Evolutionary conservation across 2,113 vertebrate species (phyloP).

Genomic region (Apteryx owenii): DNA sequence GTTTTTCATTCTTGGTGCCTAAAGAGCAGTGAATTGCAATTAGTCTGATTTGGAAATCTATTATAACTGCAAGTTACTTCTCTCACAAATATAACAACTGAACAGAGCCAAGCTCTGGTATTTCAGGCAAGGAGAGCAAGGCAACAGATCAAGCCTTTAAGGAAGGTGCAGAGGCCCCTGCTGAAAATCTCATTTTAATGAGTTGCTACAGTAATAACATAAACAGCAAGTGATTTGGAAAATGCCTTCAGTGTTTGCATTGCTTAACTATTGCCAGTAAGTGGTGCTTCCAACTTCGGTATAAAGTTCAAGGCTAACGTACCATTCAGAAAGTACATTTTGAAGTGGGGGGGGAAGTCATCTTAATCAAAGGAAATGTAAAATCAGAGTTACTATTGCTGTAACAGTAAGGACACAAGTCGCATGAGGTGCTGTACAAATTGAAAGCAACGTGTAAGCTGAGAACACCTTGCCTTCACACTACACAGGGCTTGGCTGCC

Average conservation of each 20-base stretch:
- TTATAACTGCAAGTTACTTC: background rate
- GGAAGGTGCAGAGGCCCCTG: background rate
- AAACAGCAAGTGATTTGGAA: background rate
- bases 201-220: conserved; percentile 29
- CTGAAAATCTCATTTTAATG: background rate
- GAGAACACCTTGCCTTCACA: fast-evolving
- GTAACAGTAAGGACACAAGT: background rate
- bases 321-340: background rate
- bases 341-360: background rate
- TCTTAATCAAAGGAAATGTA: background rate
- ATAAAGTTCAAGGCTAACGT: background rate
- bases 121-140: background rate
- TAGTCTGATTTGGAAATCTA: background rate
- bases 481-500: background rate
- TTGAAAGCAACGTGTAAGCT: background rate
- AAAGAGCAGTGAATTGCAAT: background rate
- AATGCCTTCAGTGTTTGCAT: background rate
- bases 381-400: background rate
- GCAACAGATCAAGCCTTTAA: background rate
- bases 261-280: background rate
- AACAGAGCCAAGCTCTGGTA: background rate
- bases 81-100: background rate
- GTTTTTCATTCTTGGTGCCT: background rate
- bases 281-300: fast-evolving
- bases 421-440: background rate